Base-by-base conservation (phyloP, 2,888 invertebrate species). In the Eutolmus rufibarbis region DNA sequence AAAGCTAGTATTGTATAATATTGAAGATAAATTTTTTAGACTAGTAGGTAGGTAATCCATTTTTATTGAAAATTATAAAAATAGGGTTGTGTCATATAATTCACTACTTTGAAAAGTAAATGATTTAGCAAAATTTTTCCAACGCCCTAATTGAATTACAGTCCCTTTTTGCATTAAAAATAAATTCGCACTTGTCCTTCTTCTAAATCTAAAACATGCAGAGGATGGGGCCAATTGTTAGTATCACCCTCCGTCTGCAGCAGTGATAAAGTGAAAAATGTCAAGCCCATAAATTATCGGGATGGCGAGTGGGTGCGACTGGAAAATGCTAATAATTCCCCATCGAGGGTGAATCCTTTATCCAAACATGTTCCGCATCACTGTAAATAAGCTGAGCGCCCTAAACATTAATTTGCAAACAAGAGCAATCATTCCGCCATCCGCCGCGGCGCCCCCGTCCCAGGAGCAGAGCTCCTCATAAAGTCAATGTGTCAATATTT, bases 331-430 rank as follows among this genome's bases (percentile, higher is more conserved):
- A 37, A 78, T 78, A 78, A 78, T 78, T 78, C 23, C 37, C 23
- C 78, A 78, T 43, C 16, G 66, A 43, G 43, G 78, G 23, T 43
- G 19, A 51, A 79, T 79, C 79, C 79, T 79, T 79, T 79, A 23
- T 46, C 51, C 51, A 79, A 79, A 79, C 79, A 79, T 79, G 51
- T 79, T 79, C 79, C 79, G 51, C 79, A 79, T 79, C 46, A 19
- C 46, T 79, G 79, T 51, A 79, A 79, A 79, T 79, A 46, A 79
- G 79, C 56, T 79, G 51, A 79, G 46, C 79, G 31, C 46, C 51
- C 79, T 79, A 79, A 79, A 46, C 79, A 79, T 51, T 79, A 79
- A 79, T 79, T 79, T 79, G 28, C 79, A 79, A 79, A 79, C 79
- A 79, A 79, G 51, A 56, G 79, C 51, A 79, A 46, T 79, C 79